phyloP scores from a whole-genome alignment of 2,888 invertebrate genomes.

The Noctua janthe region DNA sequence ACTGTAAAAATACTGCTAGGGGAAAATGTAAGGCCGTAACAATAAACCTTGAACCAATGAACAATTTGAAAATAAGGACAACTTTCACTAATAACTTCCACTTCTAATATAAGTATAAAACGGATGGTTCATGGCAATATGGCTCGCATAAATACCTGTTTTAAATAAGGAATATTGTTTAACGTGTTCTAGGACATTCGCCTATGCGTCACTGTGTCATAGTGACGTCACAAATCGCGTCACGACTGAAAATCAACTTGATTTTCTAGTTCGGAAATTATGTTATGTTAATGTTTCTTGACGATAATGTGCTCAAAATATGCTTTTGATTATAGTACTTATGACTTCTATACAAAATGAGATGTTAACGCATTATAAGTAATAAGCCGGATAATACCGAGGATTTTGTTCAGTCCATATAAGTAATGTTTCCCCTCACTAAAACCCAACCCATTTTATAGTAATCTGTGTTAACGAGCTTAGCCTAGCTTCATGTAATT shows the following conservation, averaged over 20 bases:
- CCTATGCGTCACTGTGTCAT: constrained; percentile 2
- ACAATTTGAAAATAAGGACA: constrained; percentile 47
- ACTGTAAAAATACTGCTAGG: constrained; percentile 17
- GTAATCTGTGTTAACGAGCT: neutral
- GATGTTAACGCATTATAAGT: neutral
- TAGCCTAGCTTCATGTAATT: constrained; percentile 11
- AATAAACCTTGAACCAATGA: constrained; percentile 43
- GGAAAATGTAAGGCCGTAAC: constrained; percentile 22
- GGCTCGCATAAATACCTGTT: constrained; percentile 14
- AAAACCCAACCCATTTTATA: constrained; percentile 1
- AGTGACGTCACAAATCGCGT: constrained; percentile 2
- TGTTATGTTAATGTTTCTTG: neutral
- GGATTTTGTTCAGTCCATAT: neutral
- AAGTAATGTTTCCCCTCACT: neutral
- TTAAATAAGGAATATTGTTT: neutral
- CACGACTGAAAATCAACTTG: neutral
- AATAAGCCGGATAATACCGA: neutral
- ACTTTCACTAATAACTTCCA: constrained; percentile 48
- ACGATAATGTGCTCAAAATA: neutral
- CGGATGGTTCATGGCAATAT: constrained; percentile 1
- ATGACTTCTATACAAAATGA: neutral
- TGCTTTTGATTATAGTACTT: neutral
- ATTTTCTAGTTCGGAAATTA: neutral
- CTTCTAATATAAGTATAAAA: constrained; percentile 17
- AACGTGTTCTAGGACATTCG: constrained; percentile 7